Conservation (phyloP, 2,888 invertebrate genomes). For the Parnassius glacialis region DNA sequence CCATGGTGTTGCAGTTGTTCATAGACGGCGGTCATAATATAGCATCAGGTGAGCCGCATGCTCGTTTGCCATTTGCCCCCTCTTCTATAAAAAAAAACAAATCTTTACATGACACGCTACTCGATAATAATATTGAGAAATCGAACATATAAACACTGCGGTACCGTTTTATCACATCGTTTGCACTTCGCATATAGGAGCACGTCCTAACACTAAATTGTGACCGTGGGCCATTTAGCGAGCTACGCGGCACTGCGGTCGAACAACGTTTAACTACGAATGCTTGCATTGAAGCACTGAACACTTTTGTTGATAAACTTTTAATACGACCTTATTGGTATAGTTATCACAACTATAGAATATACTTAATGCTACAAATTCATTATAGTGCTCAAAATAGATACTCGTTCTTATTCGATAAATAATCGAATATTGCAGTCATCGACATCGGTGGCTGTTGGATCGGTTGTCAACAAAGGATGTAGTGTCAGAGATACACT, state of each 20-base stretch:
- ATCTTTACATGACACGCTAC: not conserved
- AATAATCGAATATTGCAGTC: no score
- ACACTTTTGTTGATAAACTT: slow-evolving; percentile 7
- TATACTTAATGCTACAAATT: no score
- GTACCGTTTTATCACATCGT: slow-evolving; percentile 59
- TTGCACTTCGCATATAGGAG: slow-evolving; percentile 62
- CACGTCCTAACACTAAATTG: slow-evolving; percentile 69
- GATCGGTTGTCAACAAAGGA: no score
- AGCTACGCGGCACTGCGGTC: slow-evolving; percentile 48
- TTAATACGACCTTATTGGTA: not conserved
- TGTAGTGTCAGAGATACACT: no score
- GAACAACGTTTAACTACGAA: slow-evolving; percentile 60
- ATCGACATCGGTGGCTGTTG: no score
- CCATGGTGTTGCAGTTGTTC: no score
- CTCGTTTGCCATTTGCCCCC: no score
- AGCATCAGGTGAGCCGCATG: no score
- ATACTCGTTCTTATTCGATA: no score
- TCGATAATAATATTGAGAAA: slow-evolving; percentile 4
- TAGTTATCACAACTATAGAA: not conserved
- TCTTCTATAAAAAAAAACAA: no score
- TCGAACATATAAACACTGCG: slow-evolving; percentile 3
- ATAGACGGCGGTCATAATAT: no score
- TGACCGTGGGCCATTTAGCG: slow-evolving; percentile 68
- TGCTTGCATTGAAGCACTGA: slow-evolving; percentile 58
- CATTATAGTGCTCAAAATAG: no score